Evolutionary conservation across 2,113 vertebrate genomes (phyloP), one percentile per base, ranked within the genome.

Genomic region (Mesembrinibis cayennensis): DNA sequence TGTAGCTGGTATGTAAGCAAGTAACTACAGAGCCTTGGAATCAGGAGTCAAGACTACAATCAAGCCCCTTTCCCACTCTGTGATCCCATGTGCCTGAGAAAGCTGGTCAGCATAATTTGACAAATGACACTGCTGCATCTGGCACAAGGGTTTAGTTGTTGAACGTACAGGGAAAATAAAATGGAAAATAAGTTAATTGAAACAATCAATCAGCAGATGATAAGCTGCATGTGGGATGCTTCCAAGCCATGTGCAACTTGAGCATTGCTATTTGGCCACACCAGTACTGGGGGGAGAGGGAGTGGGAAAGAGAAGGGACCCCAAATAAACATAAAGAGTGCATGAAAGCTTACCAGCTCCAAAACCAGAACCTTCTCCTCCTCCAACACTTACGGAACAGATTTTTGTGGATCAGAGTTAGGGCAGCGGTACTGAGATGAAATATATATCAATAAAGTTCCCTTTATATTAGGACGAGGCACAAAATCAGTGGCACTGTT

Each of bases 161-260:
- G 77, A 66, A 36, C 1, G 1, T 23, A 47, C 1, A 6, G 13
- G 16, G 26, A 25, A 74, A 79, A 74, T 9, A 22, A 56, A 22
- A 59, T 17, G 65, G 38, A 69, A 78, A 82, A 85, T 8, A 23
- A 79, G 20, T 22, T 74, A 71, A 86, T 10, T 29, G 8, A 36
- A 34, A 16, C 15, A n/a, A 79, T 23, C 25, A 34, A n/a, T 4
- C 34, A 79, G 47, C 18, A 88, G 30, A 69, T 45, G 38, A 36
- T 17, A 78, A 73, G 8, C 21, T 82, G 55, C 32, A 73, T 3
- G 25, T 0, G 4, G 32, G 36, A 73, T 34, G 27, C 45, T 45
- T 34, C 50, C 0, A 1, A 89, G 25, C 1, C n/a, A 53, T 0
- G 5, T 19, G 63, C 53, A 36, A 58, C 7, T 30, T 2, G 1